These are phyloP conservation scores for Drosophila meridiana DNA, from an alignment of 2,888 invertebrate genomes.

Conservation along the genomic window DNA sequence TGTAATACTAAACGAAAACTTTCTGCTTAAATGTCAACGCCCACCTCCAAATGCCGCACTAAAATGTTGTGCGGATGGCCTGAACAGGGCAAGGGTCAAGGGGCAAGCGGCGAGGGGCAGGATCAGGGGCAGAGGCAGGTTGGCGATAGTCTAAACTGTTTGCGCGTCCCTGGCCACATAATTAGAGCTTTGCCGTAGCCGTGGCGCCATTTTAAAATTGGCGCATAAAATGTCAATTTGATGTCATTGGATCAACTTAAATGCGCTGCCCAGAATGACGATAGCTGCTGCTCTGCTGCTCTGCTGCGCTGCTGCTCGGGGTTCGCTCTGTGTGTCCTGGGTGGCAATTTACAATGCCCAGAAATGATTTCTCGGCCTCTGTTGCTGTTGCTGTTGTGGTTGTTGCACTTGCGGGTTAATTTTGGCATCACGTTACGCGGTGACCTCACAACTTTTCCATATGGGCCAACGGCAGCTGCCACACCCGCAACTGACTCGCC, in stretches of 20 bases:
- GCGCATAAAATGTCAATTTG: conserved; percentile 81
- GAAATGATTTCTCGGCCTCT: conserved; percentile 59
- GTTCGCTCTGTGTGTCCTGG: conserved; percentile 33
- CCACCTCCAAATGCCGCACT: conserved; percentile 1
- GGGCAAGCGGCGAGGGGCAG: neutral
- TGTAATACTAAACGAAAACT: conserved; percentile 16
- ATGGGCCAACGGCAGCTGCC: conserved; percentile 27
- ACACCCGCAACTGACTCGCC: conserved; percentile 29
- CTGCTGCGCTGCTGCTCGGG: conserved; percentile 6
- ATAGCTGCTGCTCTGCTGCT: conserved; percentile 9
- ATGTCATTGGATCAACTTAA: conserved; percentile 82
- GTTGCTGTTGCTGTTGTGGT: conserved; percentile 46
- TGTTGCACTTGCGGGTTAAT: conserved; percentile 72
- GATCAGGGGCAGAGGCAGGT: too few relatives aligned
- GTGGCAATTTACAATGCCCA: conserved; percentile 65
- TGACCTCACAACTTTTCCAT: conserved; percentile 61
- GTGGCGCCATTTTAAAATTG: conserved; percentile 72
- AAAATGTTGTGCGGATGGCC: conserved; percentile 14
- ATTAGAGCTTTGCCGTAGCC: conserved; percentile 64
- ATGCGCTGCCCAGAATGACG: conserved; percentile 58
- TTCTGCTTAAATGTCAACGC: neutral
- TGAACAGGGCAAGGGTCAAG: neutral
- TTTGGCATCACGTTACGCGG: conserved; percentile 68
- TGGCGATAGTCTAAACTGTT: conserved; percentile 57
- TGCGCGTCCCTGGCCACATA: conserved; percentile 70